phyloP scores from a whole-genome alignment of 2,888 invertebrate genomes.

The Drosophila quasianomalipes region DNA sequence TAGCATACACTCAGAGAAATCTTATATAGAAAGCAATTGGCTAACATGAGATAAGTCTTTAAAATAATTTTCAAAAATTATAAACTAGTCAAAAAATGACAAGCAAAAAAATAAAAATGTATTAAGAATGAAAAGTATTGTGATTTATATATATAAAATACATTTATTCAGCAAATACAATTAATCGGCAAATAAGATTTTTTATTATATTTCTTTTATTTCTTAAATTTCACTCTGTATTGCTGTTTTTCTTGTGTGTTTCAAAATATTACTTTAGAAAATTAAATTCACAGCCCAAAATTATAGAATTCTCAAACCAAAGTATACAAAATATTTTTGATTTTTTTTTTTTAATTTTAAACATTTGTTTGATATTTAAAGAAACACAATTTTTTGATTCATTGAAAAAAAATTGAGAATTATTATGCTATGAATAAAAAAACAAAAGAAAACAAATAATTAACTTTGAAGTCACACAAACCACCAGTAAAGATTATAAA shows the following conservation, averaged over 20 bases:
- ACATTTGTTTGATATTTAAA: background rate
- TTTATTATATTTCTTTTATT: background rate
- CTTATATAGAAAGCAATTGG: slow-evolving; percentile 30
- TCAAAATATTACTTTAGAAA: background rate
- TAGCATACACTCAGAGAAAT: slow-evolving; percentile 48
- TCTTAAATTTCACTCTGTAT: background rate
- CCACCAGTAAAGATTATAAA: background rate
- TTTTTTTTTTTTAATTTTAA: background rate
- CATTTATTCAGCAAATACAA: background rate
- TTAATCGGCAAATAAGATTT: too few species aligned
- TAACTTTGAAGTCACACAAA: background rate
- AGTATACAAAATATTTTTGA: background rate
- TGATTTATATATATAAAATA: background rate
- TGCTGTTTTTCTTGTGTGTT: background rate
- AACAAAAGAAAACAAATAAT: background rate
- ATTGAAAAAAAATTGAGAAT: background rate
- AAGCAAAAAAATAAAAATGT: background rate
- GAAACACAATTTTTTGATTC: background rate
- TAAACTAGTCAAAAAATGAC: background rate
- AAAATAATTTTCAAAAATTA: background rate
- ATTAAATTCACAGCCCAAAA: background rate
- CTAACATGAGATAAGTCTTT: slow-evolving; percentile 21
- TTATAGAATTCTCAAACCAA: background rate
- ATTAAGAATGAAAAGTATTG: background rate
- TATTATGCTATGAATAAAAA: background rate